A percentile compares a stretch with the other conserved stretches of the same genome.
phyloP scores from a whole-genome alignment of 2,113 vertebrate species.

The Coturnix japonica region DNA sequence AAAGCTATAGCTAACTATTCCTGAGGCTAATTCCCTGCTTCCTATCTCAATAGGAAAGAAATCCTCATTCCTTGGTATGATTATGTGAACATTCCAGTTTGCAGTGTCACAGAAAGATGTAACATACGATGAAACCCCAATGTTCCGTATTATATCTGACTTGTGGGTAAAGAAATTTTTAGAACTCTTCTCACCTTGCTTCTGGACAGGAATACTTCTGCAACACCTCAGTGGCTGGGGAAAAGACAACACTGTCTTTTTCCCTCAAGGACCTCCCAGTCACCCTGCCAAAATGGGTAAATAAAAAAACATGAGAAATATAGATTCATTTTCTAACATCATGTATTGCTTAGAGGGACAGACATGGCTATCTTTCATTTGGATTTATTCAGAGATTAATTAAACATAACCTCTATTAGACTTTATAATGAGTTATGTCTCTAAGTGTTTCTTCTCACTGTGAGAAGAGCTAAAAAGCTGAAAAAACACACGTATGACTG shows the following conservation, averaged over 20 bases:
- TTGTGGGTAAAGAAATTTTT: background rate
- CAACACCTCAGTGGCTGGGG: background rate
- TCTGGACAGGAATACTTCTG: background rate
- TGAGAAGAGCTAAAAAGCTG: background rate
- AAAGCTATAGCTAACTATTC: background rate
- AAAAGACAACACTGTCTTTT: background rate
- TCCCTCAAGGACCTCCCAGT: fast-evolving
- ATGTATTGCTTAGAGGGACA: background rate
- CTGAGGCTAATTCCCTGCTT: background rate
- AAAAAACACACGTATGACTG: background rate
- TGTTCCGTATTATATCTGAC: background rate
- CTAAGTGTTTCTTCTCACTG: background rate
- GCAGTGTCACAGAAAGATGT: background rate
- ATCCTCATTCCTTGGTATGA: background rate
- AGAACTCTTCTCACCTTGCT: background rate
- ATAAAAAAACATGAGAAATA: background rate
- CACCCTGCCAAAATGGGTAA: background rate
- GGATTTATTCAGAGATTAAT: conserved; percentile 16
- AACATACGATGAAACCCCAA: background rate
- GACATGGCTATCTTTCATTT: background rate
- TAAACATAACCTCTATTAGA: background rate
- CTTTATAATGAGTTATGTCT: background rate
- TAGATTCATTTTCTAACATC: background rate
- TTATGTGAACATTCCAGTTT: background rate
- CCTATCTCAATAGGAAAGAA: background rate